These are phyloP conservation scores for Malacosoma neustria DNA, from an alignment of 2,888 invertebrate genomes.

Conservation along the genomic window DNA sequence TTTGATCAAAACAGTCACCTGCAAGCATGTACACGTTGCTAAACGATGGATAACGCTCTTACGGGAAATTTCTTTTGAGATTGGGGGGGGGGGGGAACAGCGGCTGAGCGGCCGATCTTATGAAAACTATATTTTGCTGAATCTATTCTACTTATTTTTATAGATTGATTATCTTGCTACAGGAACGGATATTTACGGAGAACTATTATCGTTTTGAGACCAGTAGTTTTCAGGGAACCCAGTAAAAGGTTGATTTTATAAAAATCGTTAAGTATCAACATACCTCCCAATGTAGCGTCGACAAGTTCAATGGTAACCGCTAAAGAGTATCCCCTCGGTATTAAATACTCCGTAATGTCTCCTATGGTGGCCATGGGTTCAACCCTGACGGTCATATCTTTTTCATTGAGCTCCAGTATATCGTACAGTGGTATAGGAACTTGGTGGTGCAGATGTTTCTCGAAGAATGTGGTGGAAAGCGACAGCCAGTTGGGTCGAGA, in stretches of 20 bases:
- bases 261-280: too few relatives aligned
- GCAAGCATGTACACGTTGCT: too few relatives aligned
- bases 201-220: too few relatives aligned
- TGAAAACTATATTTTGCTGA: too few relatives aligned
- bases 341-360: slow-evolving; percentile 77
- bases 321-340: slow-evolving; percentile 78
- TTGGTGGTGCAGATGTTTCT: slow-evolving; percentile 77
- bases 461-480: slow-evolving; percentile 79
- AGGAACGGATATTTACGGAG: too few relatives aligned
- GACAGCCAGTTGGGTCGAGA: slow-evolving; percentile 82
- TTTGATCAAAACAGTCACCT: too few relatives aligned
- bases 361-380: slow-evolving; percentile 81
- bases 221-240: not conserved
- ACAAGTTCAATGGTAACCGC: slow-evolving; percentile 80
- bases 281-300: slow-evolving; percentile 80
- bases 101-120: too few relatives aligned
- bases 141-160: too few relatives aligned
- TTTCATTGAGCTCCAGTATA: slow-evolving; percentile 74
- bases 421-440: slow-evolving; percentile 78
- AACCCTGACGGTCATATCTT: slow-evolving; percentile 73
- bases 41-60: too few relatives aligned
- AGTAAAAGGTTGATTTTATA: too few relatives aligned
- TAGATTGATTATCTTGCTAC: not conserved
- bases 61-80: too few relatives aligned
- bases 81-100: too few relatives aligned